Evolutionary conservation across 2,797 vertebrate genomes (phyloP), one percentile per base, ranked within the genome.

Genomic region (Anomalospiza imberbis): DNA sequence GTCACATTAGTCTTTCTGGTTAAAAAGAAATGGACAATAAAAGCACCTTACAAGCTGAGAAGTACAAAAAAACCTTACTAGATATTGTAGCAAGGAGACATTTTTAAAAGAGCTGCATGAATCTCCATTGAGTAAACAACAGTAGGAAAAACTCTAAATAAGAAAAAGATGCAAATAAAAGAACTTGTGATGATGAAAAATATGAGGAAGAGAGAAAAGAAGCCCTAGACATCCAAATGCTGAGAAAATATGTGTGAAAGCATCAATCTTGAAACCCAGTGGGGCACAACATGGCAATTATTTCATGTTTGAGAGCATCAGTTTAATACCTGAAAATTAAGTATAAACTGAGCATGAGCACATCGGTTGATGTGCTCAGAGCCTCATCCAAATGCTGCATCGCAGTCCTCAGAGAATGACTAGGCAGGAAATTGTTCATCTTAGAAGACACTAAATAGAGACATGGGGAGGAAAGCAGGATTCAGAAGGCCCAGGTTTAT

Each of bases 311-410:
- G 77, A 61, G 26, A 78, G 16, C 3, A 2, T 47, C 36, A 78
- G 44, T 72, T 93, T 88, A 86, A 81, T 54, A 81, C 60, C 58
- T 86, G 71, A 81, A 96, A 94, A 91, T 82, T 62, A 79, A 58
- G 18, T 34, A 51, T 60, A 76, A 87, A 72, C n/a, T 32, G 40
- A 91, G n/a, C 13, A 17, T 89, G 71, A 95, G 66, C 40, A 16
- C 7, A 42, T 94, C 83, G 94, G 50, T 78, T 92, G 36, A 55
- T n/a, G n/a, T n/a, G n/a, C n/a, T n/a, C n/a, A n/a, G n/a, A n/a
- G 65, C 58, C 20, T 92, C 71, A 84, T 84, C n/a, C 47, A 68
- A 90, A 63, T 38, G 42, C 57, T 38, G 24, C 40, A 55, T 66
- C 24, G 28, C 26, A 47, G 51, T 81, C 71, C 71, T 85, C 55